Evolutionary conservation across 2,113 vertebrate species (phyloP).

Genomic region (Microcebus jonahi): DNA sequence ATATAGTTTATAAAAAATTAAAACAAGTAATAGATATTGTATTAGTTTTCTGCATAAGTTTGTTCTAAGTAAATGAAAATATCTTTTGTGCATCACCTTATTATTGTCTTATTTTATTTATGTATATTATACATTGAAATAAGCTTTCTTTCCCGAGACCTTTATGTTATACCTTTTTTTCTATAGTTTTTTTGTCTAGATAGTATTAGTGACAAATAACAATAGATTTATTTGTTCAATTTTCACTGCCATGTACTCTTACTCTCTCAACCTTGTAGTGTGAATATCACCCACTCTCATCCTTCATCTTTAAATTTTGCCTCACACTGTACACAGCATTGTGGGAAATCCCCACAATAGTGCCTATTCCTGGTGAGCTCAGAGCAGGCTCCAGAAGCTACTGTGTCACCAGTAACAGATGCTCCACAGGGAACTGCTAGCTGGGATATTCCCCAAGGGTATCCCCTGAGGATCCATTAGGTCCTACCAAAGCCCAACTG

Average conservation of each 20-base stretch:
- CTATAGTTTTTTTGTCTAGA: background rate
- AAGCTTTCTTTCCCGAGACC: too few relatives aligned
- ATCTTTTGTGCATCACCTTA: background rate
- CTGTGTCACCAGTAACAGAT: too few relatives aligned
- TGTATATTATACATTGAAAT: background rate
- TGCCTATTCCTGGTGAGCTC: background rate
- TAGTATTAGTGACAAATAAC: background rate
- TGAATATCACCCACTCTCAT: background rate
- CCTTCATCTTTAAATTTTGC: background rate
- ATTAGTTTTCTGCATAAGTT: background rate
- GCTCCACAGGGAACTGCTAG: background rate
- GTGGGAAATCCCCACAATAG: background rate
- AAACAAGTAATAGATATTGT: background rate
- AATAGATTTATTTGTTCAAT: background rate
- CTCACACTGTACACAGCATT: background rate
- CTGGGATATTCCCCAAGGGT: rapidly evolving
- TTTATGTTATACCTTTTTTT: background rate
- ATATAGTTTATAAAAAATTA: background rate
- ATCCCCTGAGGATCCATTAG: too few relatives aligned
- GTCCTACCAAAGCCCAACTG: background rate
- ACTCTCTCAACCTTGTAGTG: background rate
- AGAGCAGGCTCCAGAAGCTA: background rate
- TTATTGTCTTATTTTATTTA: background rate
- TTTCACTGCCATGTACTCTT: background rate
- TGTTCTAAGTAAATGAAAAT: background rate